Percentiles rank a stretch among this genome's conserved stretches.
Evolutionary conservation across 2,888 invertebrate species (phyloP).

Genomic region (Listrodromus nycthemerus): DNA sequence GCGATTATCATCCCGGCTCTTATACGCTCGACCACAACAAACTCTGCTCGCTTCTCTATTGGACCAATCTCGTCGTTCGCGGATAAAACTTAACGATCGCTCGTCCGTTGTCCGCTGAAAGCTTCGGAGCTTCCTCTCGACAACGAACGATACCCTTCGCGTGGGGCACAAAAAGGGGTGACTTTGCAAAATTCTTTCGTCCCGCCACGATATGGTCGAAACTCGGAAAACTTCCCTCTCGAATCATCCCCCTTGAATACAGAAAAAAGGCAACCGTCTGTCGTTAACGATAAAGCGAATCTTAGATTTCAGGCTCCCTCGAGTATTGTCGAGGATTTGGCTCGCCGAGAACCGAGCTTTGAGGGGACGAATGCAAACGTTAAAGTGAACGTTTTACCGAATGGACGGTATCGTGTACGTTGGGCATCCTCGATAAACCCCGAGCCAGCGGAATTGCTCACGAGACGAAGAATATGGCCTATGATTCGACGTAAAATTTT

Average conservation of each 20-base stretch:
- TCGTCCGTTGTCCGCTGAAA: not conserved
- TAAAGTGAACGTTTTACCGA: not conserved
- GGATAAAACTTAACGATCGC: conserved; percentile 42
- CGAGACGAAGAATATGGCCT: not conserved
- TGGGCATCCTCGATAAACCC: conserved; percentile 19
- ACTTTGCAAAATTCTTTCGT: not conserved
- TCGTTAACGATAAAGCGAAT: not conserved
- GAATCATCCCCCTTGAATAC: not conserved
- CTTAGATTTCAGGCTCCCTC: not conserved
- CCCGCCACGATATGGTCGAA: not conserved
- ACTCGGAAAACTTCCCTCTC: not conserved
- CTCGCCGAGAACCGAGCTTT: not conserved
- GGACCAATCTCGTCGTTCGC: conserved; percentile 8
- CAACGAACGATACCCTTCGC: too few relatives aligned
- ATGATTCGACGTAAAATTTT: conserved; percentile 43
- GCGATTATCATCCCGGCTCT: not conserved
- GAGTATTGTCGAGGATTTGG: conserved; percentile 1
- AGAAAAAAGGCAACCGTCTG: not conserved
- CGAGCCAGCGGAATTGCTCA: not conserved
- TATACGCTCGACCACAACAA: not conserved
- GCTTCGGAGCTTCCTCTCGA: not conserved
- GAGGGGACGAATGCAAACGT: not conserved
- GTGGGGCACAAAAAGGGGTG: not conserved
- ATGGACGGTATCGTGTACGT: not conserved
- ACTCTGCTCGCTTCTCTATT: conserved; percentile 3